phyloP scores from a whole-genome alignment of 2,797 vertebrate species.

The Argyrosomus regius region DNA sequence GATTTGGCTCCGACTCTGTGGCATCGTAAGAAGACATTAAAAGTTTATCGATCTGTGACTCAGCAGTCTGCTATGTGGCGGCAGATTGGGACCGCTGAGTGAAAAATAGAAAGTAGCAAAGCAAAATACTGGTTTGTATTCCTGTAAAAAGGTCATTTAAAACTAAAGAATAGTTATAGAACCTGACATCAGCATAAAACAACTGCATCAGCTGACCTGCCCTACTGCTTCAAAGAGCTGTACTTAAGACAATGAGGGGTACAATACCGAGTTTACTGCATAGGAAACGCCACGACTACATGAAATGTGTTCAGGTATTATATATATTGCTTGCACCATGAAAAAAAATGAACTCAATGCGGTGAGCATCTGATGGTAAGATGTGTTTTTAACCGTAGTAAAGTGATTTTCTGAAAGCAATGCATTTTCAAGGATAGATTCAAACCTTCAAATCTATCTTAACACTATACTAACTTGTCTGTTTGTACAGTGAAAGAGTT shows the following conservation, averaged over 20 bases:
- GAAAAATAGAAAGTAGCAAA: constrained; percentile 3
- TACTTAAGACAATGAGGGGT: constrained; percentile 63
- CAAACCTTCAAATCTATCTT: neutral
- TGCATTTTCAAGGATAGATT: constrained; percentile 9
- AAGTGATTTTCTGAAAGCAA: constrained; percentile 5
- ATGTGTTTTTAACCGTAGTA: constrained; percentile 3
- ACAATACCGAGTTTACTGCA: constrained; percentile 83
- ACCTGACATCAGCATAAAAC: constrained; percentile 52
- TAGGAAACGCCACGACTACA: constrained; percentile 78
- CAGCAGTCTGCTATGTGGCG: constrained; percentile 10
- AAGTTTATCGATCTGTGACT: constrained; percentile 19
- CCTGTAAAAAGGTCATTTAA: constrained; percentile 27
- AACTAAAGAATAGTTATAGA: constrained; percentile 34
- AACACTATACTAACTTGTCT: neutral
- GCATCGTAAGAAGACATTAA: constrained; percentile 11
- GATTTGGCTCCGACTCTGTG: constrained; percentile 58
- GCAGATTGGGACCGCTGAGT: constrained; percentile 18
- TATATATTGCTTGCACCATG: constrained; percentile 78
- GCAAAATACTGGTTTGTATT: constrained; percentile 58
- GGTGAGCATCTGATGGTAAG: constrained; percentile 17
- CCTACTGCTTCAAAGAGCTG: constrained; percentile 49
- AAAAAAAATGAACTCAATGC: constrained; percentile 7
- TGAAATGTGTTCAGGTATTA: constrained; percentile 62
- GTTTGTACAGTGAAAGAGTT: neutral
- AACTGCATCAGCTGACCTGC: constrained; percentile 60